Conservation (phyloP, 2,888 invertebrate species). For the Coelinius sp. region DNA sequence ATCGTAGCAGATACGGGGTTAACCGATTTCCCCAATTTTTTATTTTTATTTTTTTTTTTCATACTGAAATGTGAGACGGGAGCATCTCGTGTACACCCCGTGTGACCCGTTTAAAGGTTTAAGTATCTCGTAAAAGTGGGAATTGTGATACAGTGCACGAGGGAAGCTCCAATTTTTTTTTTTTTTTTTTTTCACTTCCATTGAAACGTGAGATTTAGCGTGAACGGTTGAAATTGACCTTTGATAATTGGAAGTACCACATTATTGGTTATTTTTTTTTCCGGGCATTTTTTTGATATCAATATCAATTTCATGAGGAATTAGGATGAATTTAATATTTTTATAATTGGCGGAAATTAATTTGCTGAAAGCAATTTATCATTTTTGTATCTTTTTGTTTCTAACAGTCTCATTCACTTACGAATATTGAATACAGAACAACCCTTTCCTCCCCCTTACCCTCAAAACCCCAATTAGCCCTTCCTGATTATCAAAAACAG, state of each 20-base stretch:
- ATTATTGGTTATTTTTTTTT: conserved; percentile 9
- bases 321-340: no score
- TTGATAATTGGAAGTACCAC: conserved; percentile 18
- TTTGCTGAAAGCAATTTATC: no score
- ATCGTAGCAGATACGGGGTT: conserved; percentile 59
- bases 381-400: no score
- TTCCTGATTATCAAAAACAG: not conserved
- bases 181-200: conserved; percentile 20
- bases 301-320: not conserved
- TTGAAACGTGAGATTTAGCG: conserved; percentile 36
- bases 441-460: not conserved
- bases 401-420: no score
- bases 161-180: conserved; percentile 46
- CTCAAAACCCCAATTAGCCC: no score
- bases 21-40: conserved; percentile 65
- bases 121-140: conserved; percentile 70
- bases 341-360: no score
- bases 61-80: conserved; percentile 17
- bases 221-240: conserved; percentile 37
- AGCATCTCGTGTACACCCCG: conserved; percentile 41
- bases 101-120: conserved; percentile 67
- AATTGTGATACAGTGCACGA: conserved; percentile 30
- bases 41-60: conserved; percentile 21
- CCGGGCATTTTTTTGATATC: not conserved
- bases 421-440: no score